A percentile compares a stretch with the other conserved stretches of the same genome.
Evolutionary conservation across 2,113 vertebrate genomes (phyloP).

Genomic region (Sula dactylatra): DNA sequence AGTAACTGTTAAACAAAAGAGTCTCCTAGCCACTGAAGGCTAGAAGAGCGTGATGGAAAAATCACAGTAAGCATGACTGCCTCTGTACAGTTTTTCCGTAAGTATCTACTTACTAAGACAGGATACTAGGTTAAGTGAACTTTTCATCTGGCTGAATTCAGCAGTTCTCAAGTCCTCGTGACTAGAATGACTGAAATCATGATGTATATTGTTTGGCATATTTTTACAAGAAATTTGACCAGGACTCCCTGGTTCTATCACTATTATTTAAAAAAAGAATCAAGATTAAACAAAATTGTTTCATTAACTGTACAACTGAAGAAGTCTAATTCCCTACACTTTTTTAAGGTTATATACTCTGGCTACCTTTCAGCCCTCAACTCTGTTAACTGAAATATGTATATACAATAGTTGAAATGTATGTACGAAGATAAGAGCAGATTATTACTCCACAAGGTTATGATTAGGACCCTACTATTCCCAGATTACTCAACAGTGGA

Average conservation of each 20-base stretch:
- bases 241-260: not conserved
- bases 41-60: not conserved
- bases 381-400: not conserved
- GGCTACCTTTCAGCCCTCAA: not conserved
- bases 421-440: not conserved
- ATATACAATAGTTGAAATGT: not conserved
- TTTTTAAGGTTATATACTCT: not conserved
- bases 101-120: not conserved
- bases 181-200: not conserved
- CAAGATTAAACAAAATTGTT: not conserved
- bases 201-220: not conserved
- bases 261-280: not conserved
- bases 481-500: not conserved
- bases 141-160: not conserved
- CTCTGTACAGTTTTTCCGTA: not conserved
- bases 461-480: not conserved
- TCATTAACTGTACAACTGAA: not conserved
- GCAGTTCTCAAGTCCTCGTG: not conserved
- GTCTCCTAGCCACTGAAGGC: not conserved
- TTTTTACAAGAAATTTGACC: not conserved
- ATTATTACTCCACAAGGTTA: not conserved
- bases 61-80: not conserved
- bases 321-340: not conserved
- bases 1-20: not conserved
- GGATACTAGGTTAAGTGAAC: not conserved